These are phyloP conservation scores for Sapajus apella DNA, from an alignment of 2,113 vertebrate genomes.

Conservation along the genomic window DNA sequence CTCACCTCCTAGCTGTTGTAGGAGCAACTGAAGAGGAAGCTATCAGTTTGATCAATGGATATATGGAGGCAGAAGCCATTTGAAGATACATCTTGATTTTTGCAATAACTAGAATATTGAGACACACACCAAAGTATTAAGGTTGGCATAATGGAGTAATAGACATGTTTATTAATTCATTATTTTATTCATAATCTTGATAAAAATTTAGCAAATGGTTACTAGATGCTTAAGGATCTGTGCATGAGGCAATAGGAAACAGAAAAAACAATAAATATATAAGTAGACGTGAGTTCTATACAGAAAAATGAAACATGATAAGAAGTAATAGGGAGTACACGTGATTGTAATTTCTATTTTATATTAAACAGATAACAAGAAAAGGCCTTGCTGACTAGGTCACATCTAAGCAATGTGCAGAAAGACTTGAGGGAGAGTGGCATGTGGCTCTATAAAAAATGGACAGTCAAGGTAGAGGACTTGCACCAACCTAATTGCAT, in stretches of 20 bases:
- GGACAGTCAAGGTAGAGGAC: background rate
- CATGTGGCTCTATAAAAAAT: background rate
- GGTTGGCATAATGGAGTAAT: background rate
- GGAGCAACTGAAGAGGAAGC: background rate
- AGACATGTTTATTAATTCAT: background rate
- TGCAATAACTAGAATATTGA: background rate
- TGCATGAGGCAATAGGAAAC: background rate
- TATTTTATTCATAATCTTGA: background rate
- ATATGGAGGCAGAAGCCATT: background rate
- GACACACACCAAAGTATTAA: background rate
- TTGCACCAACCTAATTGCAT: background rate
- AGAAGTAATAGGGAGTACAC: background rate
- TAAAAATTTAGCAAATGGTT: background rate
- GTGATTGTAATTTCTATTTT: background rate
- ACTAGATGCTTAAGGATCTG: background rate
- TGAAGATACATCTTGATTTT: background rate
- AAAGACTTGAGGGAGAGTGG: background rate
- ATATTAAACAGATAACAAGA: background rate
- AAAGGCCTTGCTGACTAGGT: background rate
- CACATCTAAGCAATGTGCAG: background rate
- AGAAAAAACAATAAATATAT: background rate
- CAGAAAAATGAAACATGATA: background rate
- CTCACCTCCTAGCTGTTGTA: background rate
- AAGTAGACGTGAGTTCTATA: background rate
- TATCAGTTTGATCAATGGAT: background rate